A percentile compares a stretch with the other conserved stretches of the same genome.
phyloP scores from a whole-genome alignment of 2,797 vertebrate genomes.

The Sebastes oblongus region DNA sequence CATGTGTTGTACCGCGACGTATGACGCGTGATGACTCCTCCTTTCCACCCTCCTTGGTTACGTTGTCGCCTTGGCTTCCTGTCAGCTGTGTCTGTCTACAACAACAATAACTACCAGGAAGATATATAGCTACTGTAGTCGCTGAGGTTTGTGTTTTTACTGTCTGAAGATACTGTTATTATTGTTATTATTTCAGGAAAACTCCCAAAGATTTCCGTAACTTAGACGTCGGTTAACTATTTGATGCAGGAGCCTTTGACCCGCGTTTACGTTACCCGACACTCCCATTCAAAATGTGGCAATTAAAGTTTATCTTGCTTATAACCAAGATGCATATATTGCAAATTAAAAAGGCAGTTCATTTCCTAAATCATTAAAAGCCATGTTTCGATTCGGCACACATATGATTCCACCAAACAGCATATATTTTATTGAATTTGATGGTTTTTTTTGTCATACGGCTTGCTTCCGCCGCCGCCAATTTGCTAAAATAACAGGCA shows the following conservation, averaged over 20 bases:
- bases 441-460: not conserved
- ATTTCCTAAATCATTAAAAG: not conserved
- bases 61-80: not conserved
- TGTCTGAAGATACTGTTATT: accelerated
- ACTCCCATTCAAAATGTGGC: not conserved
- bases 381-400: not conserved
- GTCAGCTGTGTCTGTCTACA: constrained; percentile 24
- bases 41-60: not conserved
- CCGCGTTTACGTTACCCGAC: not conserved
- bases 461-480: not conserved
- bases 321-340: not conserved
- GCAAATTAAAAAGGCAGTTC: accelerated
- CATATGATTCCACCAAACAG: not conserved
- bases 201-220: not conserved
- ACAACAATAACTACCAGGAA: constrained; percentile 5
- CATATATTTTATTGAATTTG: not conserved
- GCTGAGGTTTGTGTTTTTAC: constrained; percentile 9
- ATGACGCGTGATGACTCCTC: too few relatives aligned
- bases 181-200: not conserved
- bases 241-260: not conserved
- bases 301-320: not conserved
- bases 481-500: not conserved
- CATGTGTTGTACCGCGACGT: too few relatives aligned
- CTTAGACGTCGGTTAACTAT: not conserved
- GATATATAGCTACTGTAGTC: not conserved